Conservation (phyloP, 2,888 invertebrate species). For the Pemphredon lugubris region DNA sequence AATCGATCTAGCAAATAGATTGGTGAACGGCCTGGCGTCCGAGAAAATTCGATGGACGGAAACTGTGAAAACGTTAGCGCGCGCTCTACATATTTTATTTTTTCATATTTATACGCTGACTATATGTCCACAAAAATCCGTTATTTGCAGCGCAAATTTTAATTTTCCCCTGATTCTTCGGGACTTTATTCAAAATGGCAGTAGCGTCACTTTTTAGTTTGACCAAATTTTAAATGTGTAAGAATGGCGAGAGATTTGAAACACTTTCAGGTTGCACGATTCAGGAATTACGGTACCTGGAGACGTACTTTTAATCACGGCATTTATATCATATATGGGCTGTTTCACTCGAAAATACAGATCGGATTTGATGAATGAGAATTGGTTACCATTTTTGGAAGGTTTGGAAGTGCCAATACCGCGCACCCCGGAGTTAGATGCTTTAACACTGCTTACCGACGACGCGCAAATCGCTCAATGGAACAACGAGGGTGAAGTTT, state of each 20-base stretch:
- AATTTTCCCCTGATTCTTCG: not conserved
- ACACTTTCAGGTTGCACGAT: slow-evolving; percentile 83
- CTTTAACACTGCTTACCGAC: slow-evolving; percentile 92
- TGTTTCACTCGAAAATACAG: slow-evolving; percentile 95
- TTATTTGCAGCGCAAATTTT: too few species aligned
- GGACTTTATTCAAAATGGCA: too few species aligned
- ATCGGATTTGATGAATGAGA: slow-evolving; percentile 87
- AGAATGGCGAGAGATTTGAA: not conserved
- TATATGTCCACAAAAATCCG: too few species aligned
- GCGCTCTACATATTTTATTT: too few species aligned
- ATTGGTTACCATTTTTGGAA: slow-evolving; percentile 91
- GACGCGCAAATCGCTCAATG: slow-evolving; percentile 95
- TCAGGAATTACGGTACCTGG: slow-evolving; percentile 92
- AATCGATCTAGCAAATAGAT: slow-evolving; percentile 94
- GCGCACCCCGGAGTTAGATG: slow-evolving; percentile 90
- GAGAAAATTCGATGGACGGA: slow-evolving; percentile 94
- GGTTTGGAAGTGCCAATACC: slow-evolving; percentile 89
- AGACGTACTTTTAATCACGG: slow-evolving; percentile 93
- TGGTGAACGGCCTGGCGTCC: slow-evolving; percentile 95
- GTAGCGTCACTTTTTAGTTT: too few species aligned
- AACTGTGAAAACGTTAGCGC: slow-evolving; percentile 84
- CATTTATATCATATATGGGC: slow-evolving; percentile 97
- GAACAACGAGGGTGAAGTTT: slow-evolving; percentile 91
- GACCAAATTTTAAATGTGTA: too few species aligned
- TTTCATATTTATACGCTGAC: too few species aligned